These are phyloP conservation scores for Sarcophaga bullata DNA, from an alignment of 1,140 invertebrate genomes.

Conservation along the genomic window DNA sequence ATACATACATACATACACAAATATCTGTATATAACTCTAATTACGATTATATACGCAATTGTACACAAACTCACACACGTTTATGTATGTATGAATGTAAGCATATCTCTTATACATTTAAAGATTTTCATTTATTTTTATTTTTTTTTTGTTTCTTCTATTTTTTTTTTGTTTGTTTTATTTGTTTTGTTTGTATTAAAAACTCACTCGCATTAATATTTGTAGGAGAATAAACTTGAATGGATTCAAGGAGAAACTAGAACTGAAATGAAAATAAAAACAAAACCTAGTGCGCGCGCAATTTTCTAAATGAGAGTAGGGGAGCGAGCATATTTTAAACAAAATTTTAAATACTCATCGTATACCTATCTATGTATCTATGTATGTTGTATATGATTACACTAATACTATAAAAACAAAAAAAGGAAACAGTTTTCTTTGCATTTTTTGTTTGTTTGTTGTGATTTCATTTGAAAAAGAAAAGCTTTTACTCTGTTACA, in stretches of 20 bases:
- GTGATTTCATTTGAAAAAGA: neutral
- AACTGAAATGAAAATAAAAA: neutral
- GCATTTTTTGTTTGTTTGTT: neutral
- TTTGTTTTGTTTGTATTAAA: no score
- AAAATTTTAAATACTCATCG: no score
- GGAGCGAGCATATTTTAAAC: neutral
- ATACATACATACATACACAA: no score
- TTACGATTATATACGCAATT: slow-evolving; percentile 29
- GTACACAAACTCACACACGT: neutral
- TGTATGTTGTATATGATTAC: neutral
- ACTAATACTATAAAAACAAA: neutral
- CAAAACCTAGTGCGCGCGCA: slow-evolving; percentile 18
- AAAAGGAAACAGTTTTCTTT: slow-evolving; percentile 16
- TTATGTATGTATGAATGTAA: no score
- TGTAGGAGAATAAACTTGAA: slow-evolving; percentile 20
- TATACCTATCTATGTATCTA: no score
- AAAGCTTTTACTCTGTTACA: neutral
- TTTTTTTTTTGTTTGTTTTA: no score
- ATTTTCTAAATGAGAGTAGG: neutral
- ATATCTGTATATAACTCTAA: slow-evolving; percentile 15
- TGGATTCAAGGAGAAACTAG: slow-evolving; percentile 23
- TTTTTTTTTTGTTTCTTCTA: no score
- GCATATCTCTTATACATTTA: neutral
- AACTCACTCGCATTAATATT: neutral
- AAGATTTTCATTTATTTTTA: neutral